phyloP scores from a whole-genome alignment of 2,113 vertebrate genomes.

The Pelmatolapia mariae region DNA sequence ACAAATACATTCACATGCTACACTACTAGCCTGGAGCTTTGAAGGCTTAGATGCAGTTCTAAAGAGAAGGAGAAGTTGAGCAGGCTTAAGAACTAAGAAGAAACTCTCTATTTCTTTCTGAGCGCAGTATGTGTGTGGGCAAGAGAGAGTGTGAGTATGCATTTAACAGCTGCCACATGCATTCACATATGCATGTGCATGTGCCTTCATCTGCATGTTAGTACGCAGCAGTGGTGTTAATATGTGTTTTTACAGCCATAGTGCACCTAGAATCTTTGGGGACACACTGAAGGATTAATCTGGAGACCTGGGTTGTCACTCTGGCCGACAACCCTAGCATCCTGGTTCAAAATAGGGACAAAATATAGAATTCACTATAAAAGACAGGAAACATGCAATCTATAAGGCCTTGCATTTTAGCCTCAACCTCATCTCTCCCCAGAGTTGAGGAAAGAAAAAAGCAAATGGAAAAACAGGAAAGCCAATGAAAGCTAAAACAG shows the following conservation, averaged over 20 bases:
- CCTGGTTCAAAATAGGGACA: background rate
- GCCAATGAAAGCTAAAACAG: constrained; percentile 30
- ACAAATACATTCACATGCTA: background rate
- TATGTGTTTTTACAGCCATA: background rate
- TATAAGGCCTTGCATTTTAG: background rate
- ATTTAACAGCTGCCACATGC: background rate
- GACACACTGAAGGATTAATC: background rate
- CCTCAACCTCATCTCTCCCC: background rate
- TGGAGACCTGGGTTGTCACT: background rate
- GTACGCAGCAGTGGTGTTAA: background rate
- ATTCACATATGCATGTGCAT: background rate
- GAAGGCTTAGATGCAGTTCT: constrained; percentile 34
- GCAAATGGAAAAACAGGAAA: constrained; percentile 20
- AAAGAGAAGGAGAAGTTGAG: constrained; percentile 48
- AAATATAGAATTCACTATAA: background rate
- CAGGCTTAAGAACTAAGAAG: constrained; percentile 21
- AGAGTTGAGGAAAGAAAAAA: background rate
- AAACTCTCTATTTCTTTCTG: background rate
- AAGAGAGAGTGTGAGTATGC: background rate
- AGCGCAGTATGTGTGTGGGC: background rate
- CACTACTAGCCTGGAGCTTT: constrained; percentile 27
- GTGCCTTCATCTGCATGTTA: background rate
- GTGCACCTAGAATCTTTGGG: background rate
- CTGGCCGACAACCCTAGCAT: background rate
- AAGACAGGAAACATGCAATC: background rate